Percentiles rank a stretch among this genome's conserved stretches.
phyloP scores from a whole-genome alignment of 2,888 invertebrate species.

The Cistogaster globosa region DNA sequence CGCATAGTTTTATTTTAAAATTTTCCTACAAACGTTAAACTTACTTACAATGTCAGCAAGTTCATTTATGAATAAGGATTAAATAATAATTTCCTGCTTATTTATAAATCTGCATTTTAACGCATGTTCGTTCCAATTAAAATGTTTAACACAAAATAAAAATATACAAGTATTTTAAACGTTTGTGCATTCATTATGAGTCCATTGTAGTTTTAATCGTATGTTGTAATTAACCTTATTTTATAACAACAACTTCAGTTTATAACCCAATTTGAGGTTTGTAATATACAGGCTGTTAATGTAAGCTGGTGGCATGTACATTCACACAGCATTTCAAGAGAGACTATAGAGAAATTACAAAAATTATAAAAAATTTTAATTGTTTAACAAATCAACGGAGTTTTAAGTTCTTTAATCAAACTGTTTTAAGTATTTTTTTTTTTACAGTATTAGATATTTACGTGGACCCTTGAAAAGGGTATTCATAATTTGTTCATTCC shows the following conservation, averaged over 20 bases:
- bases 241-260: background rate
- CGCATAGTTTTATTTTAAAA: too few species aligned
- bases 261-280: constrained; percentile 18
- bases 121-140: too few species aligned
- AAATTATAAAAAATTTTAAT: too few species aligned
- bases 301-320: background rate
- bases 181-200: background rate
- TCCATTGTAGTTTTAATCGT: constrained; percentile 21
- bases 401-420: constrained; percentile 47
- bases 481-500: too few species aligned
- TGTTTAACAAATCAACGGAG: background rate
- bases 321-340: background rate
- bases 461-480: too few species aligned
- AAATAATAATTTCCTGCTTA: background rate
- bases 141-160: too few species aligned
- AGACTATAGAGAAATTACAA: too few species aligned
- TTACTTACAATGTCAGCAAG: too few species aligned
- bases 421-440: too few species aligned
- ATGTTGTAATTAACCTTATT: constrained; percentile 47
- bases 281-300: background rate
- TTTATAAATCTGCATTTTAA: background rate
- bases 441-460: too few species aligned
- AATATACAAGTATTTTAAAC: too few species aligned
- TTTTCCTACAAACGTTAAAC: too few species aligned
- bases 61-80: constrained; percentile 6